A percentile compares a stretch with the other conserved stretches of the same genome.
phyloP scores from a whole-genome alignment of 2,113 vertebrate genomes.

The Bombycilla garrulus region DNA sequence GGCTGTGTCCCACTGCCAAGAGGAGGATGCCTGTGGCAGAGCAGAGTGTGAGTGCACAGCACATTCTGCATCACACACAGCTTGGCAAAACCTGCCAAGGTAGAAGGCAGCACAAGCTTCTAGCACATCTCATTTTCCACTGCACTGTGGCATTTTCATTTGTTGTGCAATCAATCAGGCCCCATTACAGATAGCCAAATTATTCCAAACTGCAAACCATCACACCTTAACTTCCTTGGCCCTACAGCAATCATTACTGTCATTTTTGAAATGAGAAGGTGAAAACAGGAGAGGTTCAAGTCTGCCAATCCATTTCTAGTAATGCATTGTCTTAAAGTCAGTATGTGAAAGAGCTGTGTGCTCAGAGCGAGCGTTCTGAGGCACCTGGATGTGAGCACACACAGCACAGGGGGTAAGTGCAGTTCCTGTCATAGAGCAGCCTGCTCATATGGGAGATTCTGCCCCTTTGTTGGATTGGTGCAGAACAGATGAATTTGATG shows the following conservation, averaged over 20 bases:
- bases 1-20: not conserved
- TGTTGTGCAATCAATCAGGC: not conserved
- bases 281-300: not conserved
- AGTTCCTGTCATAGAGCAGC: not conserved
- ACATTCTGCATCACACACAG: not conserved
- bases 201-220: not conserved
- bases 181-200: not conserved
- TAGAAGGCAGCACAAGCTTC: not conserved
- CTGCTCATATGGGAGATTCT: not conserved
- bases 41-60: not conserved
- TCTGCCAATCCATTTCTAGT: not conserved
- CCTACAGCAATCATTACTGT: not conserved
- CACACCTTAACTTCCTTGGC: not conserved
- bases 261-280: not conserved
- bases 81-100: not conserved
- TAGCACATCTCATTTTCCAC: not conserved
- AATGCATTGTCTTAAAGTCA: not conserved
- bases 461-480: not conserved
- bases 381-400: not conserved
- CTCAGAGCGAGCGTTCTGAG: not conserved
- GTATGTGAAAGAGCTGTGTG: not conserved
- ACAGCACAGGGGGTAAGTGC: not conserved
- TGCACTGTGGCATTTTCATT: not conserved
- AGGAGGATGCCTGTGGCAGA: not conserved
- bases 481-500: not conserved